Conservation (phyloP, 2,797 vertebrate genomes). For the Gadopsis marmoratus region DNA sequence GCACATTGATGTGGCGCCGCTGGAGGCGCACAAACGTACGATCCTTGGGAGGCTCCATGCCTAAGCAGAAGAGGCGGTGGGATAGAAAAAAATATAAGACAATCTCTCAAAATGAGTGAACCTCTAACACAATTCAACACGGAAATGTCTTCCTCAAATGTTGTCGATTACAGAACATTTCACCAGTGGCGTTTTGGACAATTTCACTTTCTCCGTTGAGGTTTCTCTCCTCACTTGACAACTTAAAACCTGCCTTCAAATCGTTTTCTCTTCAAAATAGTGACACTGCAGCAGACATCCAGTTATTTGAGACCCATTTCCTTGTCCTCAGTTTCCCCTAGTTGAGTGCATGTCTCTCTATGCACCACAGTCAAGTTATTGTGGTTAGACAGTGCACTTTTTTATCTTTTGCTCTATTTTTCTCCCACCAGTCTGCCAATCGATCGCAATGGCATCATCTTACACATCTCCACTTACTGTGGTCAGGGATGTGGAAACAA, state of each 20-base stretch:
- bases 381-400: conserved; percentile 56
- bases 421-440: conserved; percentile 63
- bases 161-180: neutral
- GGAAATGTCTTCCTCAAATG: neutral
- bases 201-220: conserved; percentile 1
- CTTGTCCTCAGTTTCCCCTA: conserved; percentile 33
- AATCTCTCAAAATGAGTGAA: neutral
- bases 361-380: conserved; percentile 60
- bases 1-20: conserved; percentile 95
- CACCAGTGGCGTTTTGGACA: neutral
- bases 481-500: conserved; percentile 68
- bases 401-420: conserved; percentile 66
- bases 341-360: conserved; percentile 41
- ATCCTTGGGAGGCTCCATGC: conserved; percentile 96
- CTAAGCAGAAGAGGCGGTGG: conserved; percentile 72
- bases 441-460: conserved; percentile 69
- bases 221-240: conserved; percentile 17
- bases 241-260: conserved; percentile 11
- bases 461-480: conserved; percentile 71
- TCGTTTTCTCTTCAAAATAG: conserved; percentile 25
- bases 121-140: neutral
- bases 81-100: neutral
- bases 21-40: conserved; percentile 94
- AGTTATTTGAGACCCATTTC: conserved; percentile 54
- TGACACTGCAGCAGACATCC: conserved; percentile 27